phyloP scores from a whole-genome alignment of 2,888 invertebrate species.

The Crematogaster levior region DNA sequence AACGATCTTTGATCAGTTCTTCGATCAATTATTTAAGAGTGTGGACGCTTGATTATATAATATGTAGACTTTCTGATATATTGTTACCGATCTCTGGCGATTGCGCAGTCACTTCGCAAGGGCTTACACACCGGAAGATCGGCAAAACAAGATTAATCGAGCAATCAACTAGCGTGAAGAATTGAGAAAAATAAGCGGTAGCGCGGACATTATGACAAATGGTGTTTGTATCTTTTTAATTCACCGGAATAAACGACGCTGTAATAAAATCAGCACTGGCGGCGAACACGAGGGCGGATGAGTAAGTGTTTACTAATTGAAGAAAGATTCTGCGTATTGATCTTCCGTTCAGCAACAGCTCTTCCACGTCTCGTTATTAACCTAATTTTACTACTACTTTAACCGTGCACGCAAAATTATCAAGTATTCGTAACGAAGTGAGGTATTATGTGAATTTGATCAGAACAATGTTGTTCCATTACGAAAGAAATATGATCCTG shows the following conservation, averaged over 20 bases:
- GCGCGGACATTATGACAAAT: conserved; percentile 62
- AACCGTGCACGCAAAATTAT: conserved; percentile 16
- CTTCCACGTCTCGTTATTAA: conserved; percentile 51
- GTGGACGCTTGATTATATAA: background rate
- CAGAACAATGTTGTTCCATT: conserved; percentile 43
- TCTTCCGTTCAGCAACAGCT: conserved; percentile 64
- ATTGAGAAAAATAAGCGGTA: conserved; percentile 26
- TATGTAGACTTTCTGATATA: background rate
- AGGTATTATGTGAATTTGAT: conserved; percentile 28
- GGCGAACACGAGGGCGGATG: conserved; percentile 22
- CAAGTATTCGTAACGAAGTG: background rate
- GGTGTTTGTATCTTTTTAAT: conserved; percentile 73
- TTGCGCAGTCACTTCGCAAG: background rate
- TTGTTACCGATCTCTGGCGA: background rate
- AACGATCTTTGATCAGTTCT: background rate
- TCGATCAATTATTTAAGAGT: conserved; percentile 3
- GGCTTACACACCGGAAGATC: conserved; percentile 10
- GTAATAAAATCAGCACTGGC: conserved; percentile 71
- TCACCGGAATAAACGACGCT: conserved; percentile 58
- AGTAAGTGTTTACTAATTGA: conserved; percentile 71
- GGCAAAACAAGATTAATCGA: conserved; percentile 31
- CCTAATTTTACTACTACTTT: conserved; percentile 28
- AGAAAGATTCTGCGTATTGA: conserved; percentile 73
- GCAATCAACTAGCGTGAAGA: conserved; percentile 7
- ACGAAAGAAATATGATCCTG: conserved; percentile 49